phyloP scores from a whole-genome alignment of 2,113 vertebrate genomes.

The Axis porcinus region DNA sequence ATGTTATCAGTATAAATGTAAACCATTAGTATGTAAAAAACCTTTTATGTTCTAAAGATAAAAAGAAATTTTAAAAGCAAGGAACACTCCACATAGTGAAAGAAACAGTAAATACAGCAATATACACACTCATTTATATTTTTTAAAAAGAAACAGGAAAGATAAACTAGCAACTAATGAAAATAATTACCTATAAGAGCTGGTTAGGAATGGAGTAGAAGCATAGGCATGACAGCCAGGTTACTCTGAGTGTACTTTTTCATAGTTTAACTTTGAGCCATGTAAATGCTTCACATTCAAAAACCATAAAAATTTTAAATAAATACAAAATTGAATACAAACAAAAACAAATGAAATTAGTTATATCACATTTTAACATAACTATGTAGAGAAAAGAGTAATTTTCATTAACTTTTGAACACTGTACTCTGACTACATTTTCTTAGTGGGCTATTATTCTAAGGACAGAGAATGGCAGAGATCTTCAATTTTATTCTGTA shows the following conservation, averaged over 20 bases:
- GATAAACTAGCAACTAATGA: background rate
- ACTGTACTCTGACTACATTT: background rate
- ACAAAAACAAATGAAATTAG: background rate
- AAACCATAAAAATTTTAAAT: background rate
- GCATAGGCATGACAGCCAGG: background rate
- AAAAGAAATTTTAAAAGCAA: background rate
- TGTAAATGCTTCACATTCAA: background rate
- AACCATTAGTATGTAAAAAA: background rate
- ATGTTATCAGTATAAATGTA: background rate
- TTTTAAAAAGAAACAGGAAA: background rate
- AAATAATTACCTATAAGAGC: background rate
- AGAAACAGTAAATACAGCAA: background rate
- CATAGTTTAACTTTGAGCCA: background rate
- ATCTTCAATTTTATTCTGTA: background rate
- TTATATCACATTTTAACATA: background rate
- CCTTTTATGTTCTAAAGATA: background rate
- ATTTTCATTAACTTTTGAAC: background rate
- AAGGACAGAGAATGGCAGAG: background rate
- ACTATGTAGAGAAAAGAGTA: background rate
- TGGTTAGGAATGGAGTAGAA: background rate
- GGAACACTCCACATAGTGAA: background rate
- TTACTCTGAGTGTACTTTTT: background rate
- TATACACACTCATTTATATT: background rate
- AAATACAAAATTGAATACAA: background rate
- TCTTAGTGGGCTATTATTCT: background rate